A percentile compares a stretch with the other conserved stretches of the same genome.
phyloP scores from a whole-genome alignment of 2,888 invertebrate species.

The Xestoiulus laeticollis region DNA sequence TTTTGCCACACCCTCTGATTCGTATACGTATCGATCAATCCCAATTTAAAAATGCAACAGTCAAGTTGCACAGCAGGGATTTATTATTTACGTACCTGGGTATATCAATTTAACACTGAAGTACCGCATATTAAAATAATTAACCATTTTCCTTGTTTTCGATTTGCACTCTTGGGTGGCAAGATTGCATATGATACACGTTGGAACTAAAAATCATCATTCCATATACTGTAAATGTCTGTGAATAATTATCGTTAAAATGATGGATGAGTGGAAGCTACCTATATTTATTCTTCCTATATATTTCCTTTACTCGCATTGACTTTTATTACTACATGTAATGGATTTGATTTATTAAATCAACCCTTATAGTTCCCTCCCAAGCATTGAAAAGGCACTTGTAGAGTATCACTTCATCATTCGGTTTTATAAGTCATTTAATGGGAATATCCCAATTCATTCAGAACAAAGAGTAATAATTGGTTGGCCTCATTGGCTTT shows the following conservation, averaged over 20 bases:
- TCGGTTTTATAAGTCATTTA: not conserved
- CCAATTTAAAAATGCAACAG: not conserved
- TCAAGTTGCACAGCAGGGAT: not conserved
- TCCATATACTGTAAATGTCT: not conserved
- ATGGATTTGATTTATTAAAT: not conserved
- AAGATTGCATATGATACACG: not conserved
- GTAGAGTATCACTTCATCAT: not conserved
- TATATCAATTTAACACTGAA: not conserved
- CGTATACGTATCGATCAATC: not conserved
- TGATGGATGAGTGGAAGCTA: not conserved
- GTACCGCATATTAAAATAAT: not conserved
- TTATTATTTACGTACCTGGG: not conserved
- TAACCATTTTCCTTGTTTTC: not conserved
- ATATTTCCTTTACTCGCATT: not conserved
- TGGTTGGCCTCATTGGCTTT: not conserved
- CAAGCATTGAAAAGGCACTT: not conserved
- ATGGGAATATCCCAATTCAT: not conserved
- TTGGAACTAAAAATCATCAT: not conserved
- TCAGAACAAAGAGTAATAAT: not conserved
- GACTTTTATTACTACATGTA: not conserved
- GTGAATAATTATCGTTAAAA: not conserved
- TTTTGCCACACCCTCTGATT: not conserved
- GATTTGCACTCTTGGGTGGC: not conserved
- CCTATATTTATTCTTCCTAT: not conserved
- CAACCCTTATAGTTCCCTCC: not conserved